These are phyloP conservation scores for Ceratina calcarata DNA, from an alignment of 1,140 invertebrate genomes.

Conservation along the genomic window DNA sequence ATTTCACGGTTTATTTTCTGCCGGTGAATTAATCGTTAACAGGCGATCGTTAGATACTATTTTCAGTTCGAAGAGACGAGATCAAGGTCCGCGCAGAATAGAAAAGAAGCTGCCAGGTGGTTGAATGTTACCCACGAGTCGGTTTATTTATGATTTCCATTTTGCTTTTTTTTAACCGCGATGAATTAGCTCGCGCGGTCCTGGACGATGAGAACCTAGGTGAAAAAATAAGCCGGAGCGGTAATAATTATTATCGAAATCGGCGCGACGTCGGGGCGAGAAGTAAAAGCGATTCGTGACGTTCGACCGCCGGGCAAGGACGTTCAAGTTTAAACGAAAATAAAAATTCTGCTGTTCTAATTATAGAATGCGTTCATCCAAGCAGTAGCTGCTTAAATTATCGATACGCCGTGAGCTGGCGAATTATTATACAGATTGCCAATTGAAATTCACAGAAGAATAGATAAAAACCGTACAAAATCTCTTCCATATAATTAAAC, in stretches of 20 bases:
- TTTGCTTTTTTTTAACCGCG: constrained; percentile 31
- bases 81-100: neutral
- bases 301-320: constrained; percentile 69
- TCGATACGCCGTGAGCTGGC: constrained; percentile 53
- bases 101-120: constrained; percentile 34
- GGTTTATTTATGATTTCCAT: constrained; percentile 65
- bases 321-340: constrained; percentile 80
- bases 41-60: constrained; percentile 1
- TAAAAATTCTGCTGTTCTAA: constrained; percentile 76
- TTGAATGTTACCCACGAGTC: neutral
- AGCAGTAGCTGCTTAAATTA: constrained; percentile 68
- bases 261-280: constrained; percentile 27
- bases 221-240: constrained; percentile 58
- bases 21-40: constrained; percentile 9
- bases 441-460: too few relatives aligned
- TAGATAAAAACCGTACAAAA: too few relatives aligned
- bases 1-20: too few relatives aligned
- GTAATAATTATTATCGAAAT: constrained; percentile 66
- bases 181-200: neutral
- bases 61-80: neutral
- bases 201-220: constrained; percentile 43
- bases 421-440: neutral
- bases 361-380: constrained; percentile 75
- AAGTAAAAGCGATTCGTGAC: constrained; percentile 41
- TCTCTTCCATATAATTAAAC: too few relatives aligned